Evolutionary conservation across 2,797 vertebrate genomes (phyloP).

Genomic region (Ibycter americanus): DNA sequence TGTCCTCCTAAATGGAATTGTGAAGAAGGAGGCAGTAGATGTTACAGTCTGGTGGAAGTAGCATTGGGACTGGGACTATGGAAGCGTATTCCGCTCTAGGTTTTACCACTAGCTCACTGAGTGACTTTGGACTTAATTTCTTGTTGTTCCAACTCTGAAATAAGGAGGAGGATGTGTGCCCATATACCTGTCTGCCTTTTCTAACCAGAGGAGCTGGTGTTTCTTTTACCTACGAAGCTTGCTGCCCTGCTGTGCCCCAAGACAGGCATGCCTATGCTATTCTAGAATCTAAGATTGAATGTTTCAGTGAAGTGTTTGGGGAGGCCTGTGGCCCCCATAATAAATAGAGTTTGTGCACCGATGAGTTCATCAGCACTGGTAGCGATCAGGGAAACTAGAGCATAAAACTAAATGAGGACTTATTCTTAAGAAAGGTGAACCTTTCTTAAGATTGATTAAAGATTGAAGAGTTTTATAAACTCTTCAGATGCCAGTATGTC

Average conservation of each 20-base stretch:
- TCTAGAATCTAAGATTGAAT: background rate
- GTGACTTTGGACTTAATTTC: background rate
- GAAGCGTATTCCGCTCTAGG: background rate
- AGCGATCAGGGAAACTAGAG: background rate
- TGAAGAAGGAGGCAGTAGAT: background rate
- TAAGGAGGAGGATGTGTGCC: background rate
- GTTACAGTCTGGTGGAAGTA: background rate
- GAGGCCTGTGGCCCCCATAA: background rate
- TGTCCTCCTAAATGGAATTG: background rate
- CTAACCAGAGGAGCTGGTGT: background rate
- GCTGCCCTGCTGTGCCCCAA: background rate
- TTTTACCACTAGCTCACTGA: background rate
- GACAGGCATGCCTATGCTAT: background rate
- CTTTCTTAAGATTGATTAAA: background rate
- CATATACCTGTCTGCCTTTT: background rate
- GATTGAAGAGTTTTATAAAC: background rate
- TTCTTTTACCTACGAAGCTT: background rate
- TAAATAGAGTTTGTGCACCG: background rate
- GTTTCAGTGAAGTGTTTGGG: background rate
- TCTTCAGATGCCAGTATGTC: background rate
- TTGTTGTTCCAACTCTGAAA: background rate
- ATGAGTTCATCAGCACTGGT: background rate
- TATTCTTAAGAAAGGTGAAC: background rate
- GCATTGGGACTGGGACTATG: background rate
- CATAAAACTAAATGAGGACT: background rate